Base-by-base conservation (phyloP, 92 coral and sea anemone species). In the Siderastrea radians region DNA sequence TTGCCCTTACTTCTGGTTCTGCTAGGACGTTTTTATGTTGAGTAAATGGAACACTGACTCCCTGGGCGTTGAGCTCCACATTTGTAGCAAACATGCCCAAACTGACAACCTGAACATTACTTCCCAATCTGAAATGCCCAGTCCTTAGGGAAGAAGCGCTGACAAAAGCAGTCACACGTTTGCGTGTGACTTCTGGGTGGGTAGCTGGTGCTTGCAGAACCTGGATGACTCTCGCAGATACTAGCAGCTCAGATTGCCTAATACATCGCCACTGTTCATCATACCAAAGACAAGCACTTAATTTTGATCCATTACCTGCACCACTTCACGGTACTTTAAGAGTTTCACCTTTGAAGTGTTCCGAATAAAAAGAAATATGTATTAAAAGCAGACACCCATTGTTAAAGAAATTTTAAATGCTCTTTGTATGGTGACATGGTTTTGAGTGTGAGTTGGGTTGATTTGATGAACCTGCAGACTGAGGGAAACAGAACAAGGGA, bases 1-100 rank as follows among this genome's bases (percentile, higher is more conserved):
- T 43, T 43, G 2, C 51, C 26, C 13, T 58, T 57, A 58, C 38
- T 26, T 26, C 38, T 26, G 38, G 5, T 51, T 46, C 64, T 49
- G 2, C 52, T 26, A 60, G 16, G 57, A 16, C 67, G 80, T 51
- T 4, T 4, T 1, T 26, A 2, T 1, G 65, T 47, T 7, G 67
- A 2, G 43, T 43, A 53, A 3, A 14, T n/a, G 51, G 67, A 7
- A 14, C 80, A 76, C 51, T 55, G 80, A 11, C 49, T 76, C 1
- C 15, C 73, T 68, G 73, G 73, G 49, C 45, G 73, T 9, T 81
- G 75, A 1, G 75, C 76, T 2, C 77, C 53, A 14, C 79, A 82
- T 54, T 82, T 82, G 17, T 69, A 82, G 12, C 78, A 68, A 2
- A 17, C 43, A 68, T 82, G 87, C 43, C 57, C 46, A n/a, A 51